Percentiles rank a stretch among this genome's conserved stretches.
Evolutionary conservation across 2,888 invertebrate genomes (phyloP).

Genomic region (Graphium colonna): DNA sequence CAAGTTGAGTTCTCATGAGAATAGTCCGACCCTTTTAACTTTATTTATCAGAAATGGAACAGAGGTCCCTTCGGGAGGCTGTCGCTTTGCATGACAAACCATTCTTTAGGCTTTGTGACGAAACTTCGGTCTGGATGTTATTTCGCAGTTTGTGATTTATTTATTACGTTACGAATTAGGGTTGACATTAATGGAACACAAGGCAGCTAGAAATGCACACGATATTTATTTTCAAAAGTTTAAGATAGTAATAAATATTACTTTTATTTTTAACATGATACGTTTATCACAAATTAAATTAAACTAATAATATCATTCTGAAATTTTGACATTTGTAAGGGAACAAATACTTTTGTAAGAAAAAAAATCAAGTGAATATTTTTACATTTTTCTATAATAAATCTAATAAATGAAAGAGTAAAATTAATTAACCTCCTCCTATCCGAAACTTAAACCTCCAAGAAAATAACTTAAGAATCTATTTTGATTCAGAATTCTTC

Average conservation of each 20-base stretch:
- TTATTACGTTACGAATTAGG: neutral
- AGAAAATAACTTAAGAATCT: neutral
- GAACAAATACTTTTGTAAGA: too few relatives aligned
- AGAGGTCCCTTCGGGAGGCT: conserved; percentile 43
- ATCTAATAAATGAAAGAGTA: too few relatives aligned
- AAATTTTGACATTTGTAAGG: too few relatives aligned
- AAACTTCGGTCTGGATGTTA: conserved; percentile 19
- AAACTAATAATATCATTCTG: too few relatives aligned
- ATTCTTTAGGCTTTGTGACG: conserved; percentile 22
- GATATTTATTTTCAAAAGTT: too few relatives aligned
- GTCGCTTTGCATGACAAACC: conserved; percentile 53
- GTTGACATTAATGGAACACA: neutral
- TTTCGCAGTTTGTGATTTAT: conserved; percentile 18
- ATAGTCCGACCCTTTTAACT: conserved; percentile 60
- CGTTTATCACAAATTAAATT: too few relatives aligned
- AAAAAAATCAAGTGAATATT: too few relatives aligned
- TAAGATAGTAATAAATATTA: too few relatives aligned
- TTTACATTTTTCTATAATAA: too few relatives aligned
- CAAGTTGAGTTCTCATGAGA: conserved; percentile 40
- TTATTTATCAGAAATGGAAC: conserved; percentile 64
- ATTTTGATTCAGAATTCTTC: neutral
- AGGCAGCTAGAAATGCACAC: too few relatives aligned
- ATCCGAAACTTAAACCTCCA: neutral
- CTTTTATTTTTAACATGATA: too few relatives aligned
- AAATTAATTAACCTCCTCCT: too few relatives aligned